Evolutionary conservation across 2,797 vertebrate species (phyloP).

Genomic region (Coccyzus lansbergi): DNA sequence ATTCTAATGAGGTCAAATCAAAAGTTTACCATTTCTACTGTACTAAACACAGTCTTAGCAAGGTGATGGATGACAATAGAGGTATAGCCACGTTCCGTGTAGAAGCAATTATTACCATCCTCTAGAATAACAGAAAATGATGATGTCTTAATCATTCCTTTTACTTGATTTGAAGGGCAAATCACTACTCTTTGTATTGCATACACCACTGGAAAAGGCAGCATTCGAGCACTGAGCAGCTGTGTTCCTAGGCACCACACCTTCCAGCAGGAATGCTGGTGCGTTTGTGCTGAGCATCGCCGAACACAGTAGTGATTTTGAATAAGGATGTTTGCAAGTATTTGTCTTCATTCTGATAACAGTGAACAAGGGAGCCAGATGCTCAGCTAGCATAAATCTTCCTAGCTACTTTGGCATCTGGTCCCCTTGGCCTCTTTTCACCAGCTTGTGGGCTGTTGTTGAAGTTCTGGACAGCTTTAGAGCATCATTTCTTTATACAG

Average conservation of each 20-base stretch:
- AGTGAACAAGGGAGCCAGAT: neutral
- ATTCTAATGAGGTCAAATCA: constrained; percentile 50
- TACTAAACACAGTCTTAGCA: neutral
- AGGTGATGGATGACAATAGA: constrained; percentile 30
- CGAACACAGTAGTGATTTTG: neutral
- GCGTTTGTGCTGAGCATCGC: neutral
- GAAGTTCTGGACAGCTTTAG: neutral
- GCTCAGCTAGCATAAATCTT: neutral
- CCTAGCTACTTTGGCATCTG: neutral
- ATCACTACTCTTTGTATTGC: neutral
- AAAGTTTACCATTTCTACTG: neutral
- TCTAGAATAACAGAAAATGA: neutral
- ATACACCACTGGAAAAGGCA: neutral
- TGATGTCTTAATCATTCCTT: constrained; percentile 24
- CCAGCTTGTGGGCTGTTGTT: neutral
- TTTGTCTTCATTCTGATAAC: constrained; percentile 14
- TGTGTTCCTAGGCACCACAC: neutral
- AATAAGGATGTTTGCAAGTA: neutral
- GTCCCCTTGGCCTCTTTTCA: constrained; percentile 10
- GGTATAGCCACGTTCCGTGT: neutral
- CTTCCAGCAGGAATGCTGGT: neutral
- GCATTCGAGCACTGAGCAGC: neutral
- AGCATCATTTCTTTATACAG: neutral
- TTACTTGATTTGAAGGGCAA: neutral
- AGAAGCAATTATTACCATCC: constrained; percentile 1